Conservation (phyloP, 2,113 vertebrate genomes). For the Perognathus longimembris region DNA sequence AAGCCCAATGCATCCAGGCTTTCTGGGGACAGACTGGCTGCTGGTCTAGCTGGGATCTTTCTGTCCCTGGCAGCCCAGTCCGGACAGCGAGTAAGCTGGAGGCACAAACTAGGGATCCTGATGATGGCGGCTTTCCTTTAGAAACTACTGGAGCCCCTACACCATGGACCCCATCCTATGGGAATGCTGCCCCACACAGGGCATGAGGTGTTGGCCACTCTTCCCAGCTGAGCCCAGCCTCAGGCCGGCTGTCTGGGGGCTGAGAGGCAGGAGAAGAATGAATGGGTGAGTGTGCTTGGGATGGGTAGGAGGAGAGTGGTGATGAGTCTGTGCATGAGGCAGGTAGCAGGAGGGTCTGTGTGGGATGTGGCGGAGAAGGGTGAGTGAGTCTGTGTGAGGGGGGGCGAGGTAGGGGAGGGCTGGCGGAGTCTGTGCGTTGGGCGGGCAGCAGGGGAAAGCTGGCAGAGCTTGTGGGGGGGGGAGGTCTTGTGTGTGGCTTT, state of each 20-base stretch:
- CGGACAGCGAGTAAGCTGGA: not conserved
- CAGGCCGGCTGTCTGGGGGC: no score
- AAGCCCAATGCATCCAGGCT: not conserved
- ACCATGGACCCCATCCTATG: not conserved
- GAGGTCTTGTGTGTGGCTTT: no score
- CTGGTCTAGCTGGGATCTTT: not conserved
- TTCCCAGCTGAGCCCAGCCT: not conserved
- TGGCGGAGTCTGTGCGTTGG: no score
- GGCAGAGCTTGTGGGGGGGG: no score
- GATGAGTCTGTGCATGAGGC: not conserved
- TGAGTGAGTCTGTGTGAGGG: not conserved
- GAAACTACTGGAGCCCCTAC: not conserved
- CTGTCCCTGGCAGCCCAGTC: no score
- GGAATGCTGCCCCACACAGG: not conserved
- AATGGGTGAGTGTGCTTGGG: no score
- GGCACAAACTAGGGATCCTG: not conserved
- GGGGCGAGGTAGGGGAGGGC: no score
- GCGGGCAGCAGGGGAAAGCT: no score
- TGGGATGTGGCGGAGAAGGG: not conserved
- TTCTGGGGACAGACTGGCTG: not conserved
- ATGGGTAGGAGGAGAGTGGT: no score
- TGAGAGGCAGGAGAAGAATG: no score
- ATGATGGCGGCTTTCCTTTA: not conserved
- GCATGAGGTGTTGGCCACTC: not conserved
- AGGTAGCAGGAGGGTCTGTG: not conserved